Evolutionary conservation across 2,797 vertebrate genomes (phyloP), one percentile per base, ranked within the genome.

Genomic region (Centropyge bicolor): DNA sequence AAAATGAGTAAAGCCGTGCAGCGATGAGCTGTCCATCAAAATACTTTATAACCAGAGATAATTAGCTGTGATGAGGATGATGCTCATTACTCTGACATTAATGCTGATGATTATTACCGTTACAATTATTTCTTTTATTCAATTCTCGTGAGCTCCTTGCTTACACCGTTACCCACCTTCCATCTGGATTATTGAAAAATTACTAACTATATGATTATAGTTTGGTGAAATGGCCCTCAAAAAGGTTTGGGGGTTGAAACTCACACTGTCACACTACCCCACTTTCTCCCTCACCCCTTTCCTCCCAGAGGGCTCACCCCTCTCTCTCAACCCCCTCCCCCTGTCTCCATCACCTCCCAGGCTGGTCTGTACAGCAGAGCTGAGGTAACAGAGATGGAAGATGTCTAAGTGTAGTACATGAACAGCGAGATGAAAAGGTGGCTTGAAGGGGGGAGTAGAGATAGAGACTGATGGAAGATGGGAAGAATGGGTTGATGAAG

Each of bases 131-230:
- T 87, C 77, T 76, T 65, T 76, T 51, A 84, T 81, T 80, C 63
- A 80, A 62, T 84, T 80, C 54, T 82, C 20, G 82, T 80, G 22
- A 55, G 71, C 77, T 78, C 49, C 69, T 79, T 74, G 10, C 88
- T 82, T 84, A 46, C 75, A 82, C 76, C 70, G 81, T 87, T 76
- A 80, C 69, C 48, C 76, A 61, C 85, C 84, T 90, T 92, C 89
- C 83, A 92, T 93, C 91, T 87, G 82, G 79, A 91, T 90, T 93
- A 90, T 93, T 93, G 85, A 94, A 91, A 93, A 93, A 92, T 92
- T 74, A 89, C 85, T n/a, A n/a, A n/a, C n/a, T n/a, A n/a, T n/a
- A n/a, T 87, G 87, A 90, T 91, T 92, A 83, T 81, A 85, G 74
- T 84, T 80, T 71, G 73, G 66, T 59, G 67, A 85, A 85, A 90